These are phyloP conservation scores for Drosophila virilis DNA, from an alignment of 1,140 invertebrate species.

Conservation along the genomic window DNA sequence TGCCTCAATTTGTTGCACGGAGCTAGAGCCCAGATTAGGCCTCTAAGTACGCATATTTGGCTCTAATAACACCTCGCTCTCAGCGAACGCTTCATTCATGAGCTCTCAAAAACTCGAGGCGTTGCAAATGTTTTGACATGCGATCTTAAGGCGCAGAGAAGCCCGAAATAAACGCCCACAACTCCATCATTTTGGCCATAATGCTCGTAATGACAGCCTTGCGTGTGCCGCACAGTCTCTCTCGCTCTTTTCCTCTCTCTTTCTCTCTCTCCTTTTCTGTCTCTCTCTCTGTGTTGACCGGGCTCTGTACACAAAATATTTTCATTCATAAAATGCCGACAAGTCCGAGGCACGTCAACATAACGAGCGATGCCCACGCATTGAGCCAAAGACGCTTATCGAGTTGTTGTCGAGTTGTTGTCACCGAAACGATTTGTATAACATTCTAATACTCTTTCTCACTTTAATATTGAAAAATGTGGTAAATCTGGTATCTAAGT, in stretches of 20 bases:
- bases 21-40: background rate
- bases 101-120: background rate
- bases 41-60: conserved; percentile 1
- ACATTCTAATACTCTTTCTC: too few species aligned
- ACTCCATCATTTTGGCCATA: conserved; percentile 47
- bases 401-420: conserved; percentile 54
- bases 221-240: conserved; percentile 52
- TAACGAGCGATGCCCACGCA: conserved; percentile 56
- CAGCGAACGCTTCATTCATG: conserved; percentile 43
- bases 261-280: background rate
- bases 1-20: background rate
- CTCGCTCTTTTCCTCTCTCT: background rate
- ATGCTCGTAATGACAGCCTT: conserved; percentile 72
- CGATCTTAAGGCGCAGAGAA: conserved; percentile 21
- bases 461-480: too few species aligned
- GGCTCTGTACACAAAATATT: conserved; percentile 27
- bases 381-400: conserved; percentile 64
- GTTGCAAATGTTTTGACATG: conserved; percentile 12
- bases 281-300: background rate
- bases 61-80: background rate
- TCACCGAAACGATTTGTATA: conserved; percentile 13
- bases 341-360: conserved; percentile 47
- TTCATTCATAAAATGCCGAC: conserved; percentile 71
- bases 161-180: conserved; percentile 13
- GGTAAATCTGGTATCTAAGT: too few species aligned